Conservation (phyloP, 2,113 vertebrate genomes). For the Sarotherodon lohbergeri region DNA sequence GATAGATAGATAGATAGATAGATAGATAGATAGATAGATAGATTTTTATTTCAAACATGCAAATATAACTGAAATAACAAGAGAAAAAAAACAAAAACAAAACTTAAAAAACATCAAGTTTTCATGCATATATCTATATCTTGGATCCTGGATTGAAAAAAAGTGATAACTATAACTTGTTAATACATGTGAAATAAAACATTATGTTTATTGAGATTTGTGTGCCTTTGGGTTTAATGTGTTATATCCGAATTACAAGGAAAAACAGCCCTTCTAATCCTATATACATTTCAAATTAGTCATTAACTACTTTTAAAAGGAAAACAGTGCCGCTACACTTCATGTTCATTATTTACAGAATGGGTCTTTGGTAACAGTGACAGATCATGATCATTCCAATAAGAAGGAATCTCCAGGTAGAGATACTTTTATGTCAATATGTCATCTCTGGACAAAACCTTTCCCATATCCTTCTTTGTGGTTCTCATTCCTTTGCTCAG, state of each 20-base stretch:
- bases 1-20: accelerated
- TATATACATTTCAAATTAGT: neutral
- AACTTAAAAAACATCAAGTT: neutral
- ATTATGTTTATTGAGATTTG: neutral
- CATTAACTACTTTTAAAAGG: neutral
- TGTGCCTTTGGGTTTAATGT: neutral
- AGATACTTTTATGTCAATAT: neutral
- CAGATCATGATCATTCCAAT: neutral
- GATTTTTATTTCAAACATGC: neutral
- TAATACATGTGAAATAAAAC: neutral
- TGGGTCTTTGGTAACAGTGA: neutral
- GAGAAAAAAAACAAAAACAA: no score
- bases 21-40: accelerated
- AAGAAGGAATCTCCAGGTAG: neutral
- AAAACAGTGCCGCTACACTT: neutral
- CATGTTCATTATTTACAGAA: neutral
- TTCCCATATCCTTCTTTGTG: neutral
- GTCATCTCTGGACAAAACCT: neutral
- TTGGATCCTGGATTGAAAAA: neutral
- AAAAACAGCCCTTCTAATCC: neutral
- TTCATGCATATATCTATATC: neutral
- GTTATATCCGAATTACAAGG: neutral
- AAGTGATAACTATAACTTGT: neutral
- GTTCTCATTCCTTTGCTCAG: neutral
- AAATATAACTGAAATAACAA: no score